Base-by-base conservation (phyloP, 1,140 invertebrate genomes). In the Lordiphosa clarofinis region DNA sequence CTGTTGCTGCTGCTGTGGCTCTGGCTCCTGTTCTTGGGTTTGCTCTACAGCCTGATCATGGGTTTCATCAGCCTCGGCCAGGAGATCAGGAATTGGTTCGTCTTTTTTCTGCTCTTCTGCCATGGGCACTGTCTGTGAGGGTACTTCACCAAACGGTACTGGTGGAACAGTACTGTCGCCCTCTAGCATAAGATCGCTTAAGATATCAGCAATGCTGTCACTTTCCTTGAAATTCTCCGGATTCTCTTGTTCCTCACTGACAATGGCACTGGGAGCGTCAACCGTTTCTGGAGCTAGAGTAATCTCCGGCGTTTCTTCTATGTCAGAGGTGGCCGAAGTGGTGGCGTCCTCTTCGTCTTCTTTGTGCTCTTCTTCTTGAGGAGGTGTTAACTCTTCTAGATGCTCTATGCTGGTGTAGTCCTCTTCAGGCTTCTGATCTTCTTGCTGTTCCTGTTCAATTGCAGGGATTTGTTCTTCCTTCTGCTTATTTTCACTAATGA, bases 141-240 rank as follows among this genome's bases (percentile, higher is more conserved):
- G 78, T 31, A 73, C 67, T 11, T 82, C 53, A 2, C 76, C 76
- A 15, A 82, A 84, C 7, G 76, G 76, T 42, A 82, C 76, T 0
- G 76, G 76, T 0, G 78, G 78, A 11, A 82, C 78, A 0, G 78
- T 82, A 53, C 79, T 86, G 39, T 87, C 79, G 0, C 70, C 79
- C 9, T 87, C 82, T 9, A 78, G 42, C 82, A 88, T 87, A 28
- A 88, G 42, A 53, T 88, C 87, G 50, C 67, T 88, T 0, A 88
- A 61, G 24, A 88, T 88, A 44, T 84, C 86, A 5, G 72, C 78
- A 55, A 88, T 76, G 42, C 82, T 86, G 39, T 86, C 73, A 44
- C 74, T 84, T 44, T 88, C 87, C 33, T 87, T 81, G 55, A 88
- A 87, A 28, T 84, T 68, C 36, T 78, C 76, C n/a, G 59, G 43